These are phyloP conservation scores for Sphinx pinastri DNA, from an alignment of 2,888 invertebrate genomes.

Conservation along the genomic window DNA sequence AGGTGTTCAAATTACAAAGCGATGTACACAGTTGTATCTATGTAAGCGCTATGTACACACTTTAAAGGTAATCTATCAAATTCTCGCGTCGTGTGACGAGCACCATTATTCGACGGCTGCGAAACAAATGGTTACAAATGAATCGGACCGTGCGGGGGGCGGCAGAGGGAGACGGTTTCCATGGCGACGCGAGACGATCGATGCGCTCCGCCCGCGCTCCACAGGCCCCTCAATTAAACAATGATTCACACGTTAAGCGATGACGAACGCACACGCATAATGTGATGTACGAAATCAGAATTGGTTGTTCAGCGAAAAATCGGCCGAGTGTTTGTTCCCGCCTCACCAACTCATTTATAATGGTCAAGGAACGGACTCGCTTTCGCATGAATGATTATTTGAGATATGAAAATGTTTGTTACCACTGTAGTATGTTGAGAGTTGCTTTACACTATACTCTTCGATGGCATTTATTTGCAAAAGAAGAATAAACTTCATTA, in stretches of 20 bases:
- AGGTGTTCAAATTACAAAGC: conserved; percentile 25
- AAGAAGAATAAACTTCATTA: too few relatives aligned
- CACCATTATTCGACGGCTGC: conserved; percentile 75
- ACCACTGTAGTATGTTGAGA: background rate
- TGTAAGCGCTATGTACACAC: conserved; percentile 42
- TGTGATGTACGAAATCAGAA: conserved; percentile 40
- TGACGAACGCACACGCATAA: conserved; percentile 65
- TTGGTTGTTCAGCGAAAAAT: conserved; percentile 32
- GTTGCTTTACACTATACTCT: background rate
- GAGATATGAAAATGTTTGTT: background rate
- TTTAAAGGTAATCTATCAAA: conserved; percentile 69
- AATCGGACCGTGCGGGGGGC: conserved; percentile 59
- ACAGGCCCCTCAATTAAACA: conserved; percentile 75
- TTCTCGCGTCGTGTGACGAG: conserved; percentile 69
- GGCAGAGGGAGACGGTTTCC: conserved; percentile 60
- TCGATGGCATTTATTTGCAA: too few relatives aligned
- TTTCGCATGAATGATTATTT: conserved; percentile 17
- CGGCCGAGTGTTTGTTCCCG: conserved; percentile 21
- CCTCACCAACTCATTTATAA: conserved; percentile 17
- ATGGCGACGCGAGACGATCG: conserved; percentile 80
- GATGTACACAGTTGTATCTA: conserved; percentile 47
- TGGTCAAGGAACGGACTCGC: conserved; percentile 15
- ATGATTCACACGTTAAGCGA: conserved; percentile 76
- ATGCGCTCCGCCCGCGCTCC: conserved; percentile 59
- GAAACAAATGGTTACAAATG: conserved; percentile 84